Evolutionary conservation across 2,113 vertebrate species (phyloP).

Genomic region (Microcebus jonahi): DNA sequence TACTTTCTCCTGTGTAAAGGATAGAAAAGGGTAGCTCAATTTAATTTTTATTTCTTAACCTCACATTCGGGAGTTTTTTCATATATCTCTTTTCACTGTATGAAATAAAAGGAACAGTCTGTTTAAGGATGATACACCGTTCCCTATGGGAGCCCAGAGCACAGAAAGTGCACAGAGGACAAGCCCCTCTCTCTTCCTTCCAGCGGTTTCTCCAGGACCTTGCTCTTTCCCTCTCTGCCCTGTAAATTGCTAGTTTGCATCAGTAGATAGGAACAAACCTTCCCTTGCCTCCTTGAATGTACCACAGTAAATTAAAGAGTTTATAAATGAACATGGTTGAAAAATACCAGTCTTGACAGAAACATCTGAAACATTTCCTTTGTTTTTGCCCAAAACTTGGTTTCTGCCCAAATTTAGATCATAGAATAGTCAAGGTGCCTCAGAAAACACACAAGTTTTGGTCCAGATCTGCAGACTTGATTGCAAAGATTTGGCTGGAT

Average conservation of each 20-base stretch:
- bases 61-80: neutral
- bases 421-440: slow-evolving; percentile 16
- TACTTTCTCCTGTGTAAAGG: neutral
- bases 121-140: neutral
- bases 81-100: neutral
- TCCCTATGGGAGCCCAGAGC: neutral
- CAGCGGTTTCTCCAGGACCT: neutral
- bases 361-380: slow-evolving; percentile 70
- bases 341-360: slow-evolving; percentile 65
- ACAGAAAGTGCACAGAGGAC: neutral
- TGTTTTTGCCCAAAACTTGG: slow-evolving; percentile 52
- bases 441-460: slow-evolving; percentile 9
- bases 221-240: slow-evolving; percentile 43
- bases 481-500: neutral
- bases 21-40: neutral
- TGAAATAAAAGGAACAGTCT: neutral
- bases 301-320: slow-evolving; percentile 71
- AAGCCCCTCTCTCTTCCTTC: neutral
- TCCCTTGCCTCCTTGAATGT: slow-evolving; percentile 13
- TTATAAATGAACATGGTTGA: slow-evolving; percentile 67
- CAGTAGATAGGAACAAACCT: slow-evolving; percentile 31
- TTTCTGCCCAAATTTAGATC: slow-evolving; percentile 56
- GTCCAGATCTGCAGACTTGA: neutral
- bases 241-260: slow-evolving; percentile 71
- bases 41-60: neutral